Evolutionary conservation across 2,113 vertebrate genomes (phyloP), one percentile per base, ranked within the genome.

Genomic region (Phylloscopus trochilus): DNA sequence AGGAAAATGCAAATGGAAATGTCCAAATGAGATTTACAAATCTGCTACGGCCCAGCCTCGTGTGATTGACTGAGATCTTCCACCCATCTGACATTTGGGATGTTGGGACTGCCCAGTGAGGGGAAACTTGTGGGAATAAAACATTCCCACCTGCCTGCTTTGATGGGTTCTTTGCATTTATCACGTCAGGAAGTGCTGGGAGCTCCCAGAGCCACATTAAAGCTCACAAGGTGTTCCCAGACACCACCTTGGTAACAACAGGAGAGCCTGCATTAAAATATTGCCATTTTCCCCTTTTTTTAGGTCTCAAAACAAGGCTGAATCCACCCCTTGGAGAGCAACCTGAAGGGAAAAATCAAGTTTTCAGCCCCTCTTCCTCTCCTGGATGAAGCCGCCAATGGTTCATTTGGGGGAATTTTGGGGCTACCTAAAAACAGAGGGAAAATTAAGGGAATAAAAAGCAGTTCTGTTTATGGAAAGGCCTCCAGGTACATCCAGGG

Each of bases 1-100:
- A 76, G 93, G 46, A n/a, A 95, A 93, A 49, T 7, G 59, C 41
- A 68, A 63, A 92, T 64, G 92, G 52, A 56, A 60, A 93, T 16
- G 18, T 49, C 66, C 52, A 72, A 74, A 89, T 12, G 66, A 15
- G 75, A 15, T 53, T 87, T 79, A 83, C 31, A 74, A 39, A 74
- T 43, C 35, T 66, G 60, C 46, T 39, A 15, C 31, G 1, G 31
- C 76, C 41, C 7, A 5, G 53, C 23, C 35, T 56, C 24, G 22
- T 2, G 4, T 15, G 15, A 84, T 56, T 76, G 58, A 74, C 43
- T 52, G 43, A 6, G 62, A 17, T 66, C 55, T 83, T 35, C 43
- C 63, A 55, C 28, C n/a, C 30, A 41, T 21, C 89, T 67, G 33
- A 58, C 58, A 77, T 60, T 68, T 1, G 67, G 55, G 52, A 26